These are phyloP conservation scores for Azemiops feae DNA, from an alignment of 2,113 vertebrate species.

Conservation along the genomic window DNA sequence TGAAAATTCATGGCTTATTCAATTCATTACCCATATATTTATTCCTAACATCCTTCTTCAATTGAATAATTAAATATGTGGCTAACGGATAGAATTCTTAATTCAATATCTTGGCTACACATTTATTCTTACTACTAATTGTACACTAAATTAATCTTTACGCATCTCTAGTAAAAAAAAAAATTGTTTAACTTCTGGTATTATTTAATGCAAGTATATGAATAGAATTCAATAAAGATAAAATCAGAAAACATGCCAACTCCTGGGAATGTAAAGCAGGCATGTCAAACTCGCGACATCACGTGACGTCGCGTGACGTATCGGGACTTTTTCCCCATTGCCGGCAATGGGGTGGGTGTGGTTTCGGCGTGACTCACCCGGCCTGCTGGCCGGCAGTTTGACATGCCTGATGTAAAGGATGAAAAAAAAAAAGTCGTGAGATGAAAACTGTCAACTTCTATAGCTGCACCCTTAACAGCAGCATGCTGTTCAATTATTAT, in stretches of 20 bases:
- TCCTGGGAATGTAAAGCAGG: neutral
- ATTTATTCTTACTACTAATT: neutral
- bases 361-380: too few relatives aligned
- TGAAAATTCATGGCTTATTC: neutral
- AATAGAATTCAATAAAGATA: neutral
- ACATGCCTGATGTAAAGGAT: neutral
- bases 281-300: too few relatives aligned
- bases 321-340: too few relatives aligned
- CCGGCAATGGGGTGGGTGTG: too few relatives aligned
- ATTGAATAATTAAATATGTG: neutral
- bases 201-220: neutral
- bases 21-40: neutral
- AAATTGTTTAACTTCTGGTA: neutral
- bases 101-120: neutral
- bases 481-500: neutral
- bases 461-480: neutral
- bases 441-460: neutral
- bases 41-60: neutral
- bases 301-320: rapidly evolving
- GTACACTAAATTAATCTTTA: neutral
- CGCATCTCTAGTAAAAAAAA: neutral
- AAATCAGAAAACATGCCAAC: neutral
- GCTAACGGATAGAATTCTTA: too few relatives aligned
- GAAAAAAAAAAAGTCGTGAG: neutral
- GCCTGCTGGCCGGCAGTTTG: too few relatives aligned